These are phyloP conservation scores for Stegostoma tigrinum DNA, from an alignment of 2,113 vertebrate species.

Conservation along the genomic window DNA sequence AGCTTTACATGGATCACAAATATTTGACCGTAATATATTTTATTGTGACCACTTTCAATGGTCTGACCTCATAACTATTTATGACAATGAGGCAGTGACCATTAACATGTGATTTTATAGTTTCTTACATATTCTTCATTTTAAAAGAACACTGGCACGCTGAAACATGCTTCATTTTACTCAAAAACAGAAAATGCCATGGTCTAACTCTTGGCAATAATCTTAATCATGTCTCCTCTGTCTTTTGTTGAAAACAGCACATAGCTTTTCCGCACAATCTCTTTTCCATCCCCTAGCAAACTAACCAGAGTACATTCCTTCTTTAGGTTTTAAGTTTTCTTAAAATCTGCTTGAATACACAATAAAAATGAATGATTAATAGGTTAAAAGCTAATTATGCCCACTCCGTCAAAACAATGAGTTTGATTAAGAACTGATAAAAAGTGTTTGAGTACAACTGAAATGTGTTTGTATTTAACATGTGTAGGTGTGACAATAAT, in stretches of 20 bases:
- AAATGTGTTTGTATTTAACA: not conserved
- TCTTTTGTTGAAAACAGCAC: not conserved
- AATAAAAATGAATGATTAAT: not conserved
- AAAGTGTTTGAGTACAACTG: not conserved
- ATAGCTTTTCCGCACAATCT: not conserved
- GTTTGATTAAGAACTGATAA: constrained; percentile 4
- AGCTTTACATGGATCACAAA: not conserved
- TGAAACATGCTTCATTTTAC: not conserved
- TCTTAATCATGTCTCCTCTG: not conserved
- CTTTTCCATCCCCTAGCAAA: not conserved
- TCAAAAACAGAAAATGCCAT: not conserved
- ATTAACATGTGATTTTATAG: not conserved
- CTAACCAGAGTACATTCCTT: not conserved
- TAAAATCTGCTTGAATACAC: constrained; percentile 4
- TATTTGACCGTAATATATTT: not conserved
- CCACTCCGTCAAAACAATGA: not conserved
- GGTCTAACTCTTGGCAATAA: not conserved
- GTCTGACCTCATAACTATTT: not conserved
- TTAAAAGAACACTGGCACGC: not conserved
- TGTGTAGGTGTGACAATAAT: not conserved
- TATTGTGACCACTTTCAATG: not conserved
- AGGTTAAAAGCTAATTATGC: not conserved
- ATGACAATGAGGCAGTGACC: not conserved
- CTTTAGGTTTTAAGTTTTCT: not conserved
- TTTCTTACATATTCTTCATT: not conserved